These are phyloP conservation scores for Hirtodrosophila histrioides DNA, from an alignment of 2,888 invertebrate species.

Conservation along the genomic window DNA sequence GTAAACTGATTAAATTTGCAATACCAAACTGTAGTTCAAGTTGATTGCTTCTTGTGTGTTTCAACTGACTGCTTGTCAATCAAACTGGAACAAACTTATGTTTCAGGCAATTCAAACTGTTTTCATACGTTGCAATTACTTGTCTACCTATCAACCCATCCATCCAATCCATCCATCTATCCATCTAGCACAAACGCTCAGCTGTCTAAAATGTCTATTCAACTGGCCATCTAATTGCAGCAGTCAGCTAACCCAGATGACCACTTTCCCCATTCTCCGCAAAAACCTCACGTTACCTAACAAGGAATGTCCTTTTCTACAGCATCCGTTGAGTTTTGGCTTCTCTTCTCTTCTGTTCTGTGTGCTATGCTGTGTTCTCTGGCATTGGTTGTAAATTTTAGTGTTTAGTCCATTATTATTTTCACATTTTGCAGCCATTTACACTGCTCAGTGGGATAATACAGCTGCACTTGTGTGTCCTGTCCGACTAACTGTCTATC, in stretches of 20 bases:
- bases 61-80: conserved; percentile 26
- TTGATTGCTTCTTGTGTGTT: background rate
- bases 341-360: conserved; percentile 14
- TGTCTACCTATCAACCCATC: conserved; percentile 54
- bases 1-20: background rate
- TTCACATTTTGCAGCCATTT: conserved; percentile 69
- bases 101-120: conserved; percentile 39
- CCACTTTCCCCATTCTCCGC: conserved; percentile 4
- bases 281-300: conserved; percentile 11
- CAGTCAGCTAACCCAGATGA: conserved; percentile 40
- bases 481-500: conserved; percentile 27
- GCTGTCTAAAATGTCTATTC: conserved; percentile 60
- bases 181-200: conserved; percentile 45
- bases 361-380: conserved; percentile 9
- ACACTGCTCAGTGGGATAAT: conserved; percentile 60
- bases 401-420: conserved; percentile 72
- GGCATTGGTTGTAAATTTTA: conserved; percentile 64
- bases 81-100: conserved; percentile 27
- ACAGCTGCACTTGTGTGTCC: conserved; percentile 33
- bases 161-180: conserved; percentile 28
- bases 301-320: conserved; percentile 50
- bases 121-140: conserved; percentile 54
- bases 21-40: background rate
- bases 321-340: conserved; percentile 18
- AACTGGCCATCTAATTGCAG: conserved; percentile 65